Evolutionary conservation across 1,140 invertebrate species (phyloP).

Genomic region (Zophobas atratus): DNA sequence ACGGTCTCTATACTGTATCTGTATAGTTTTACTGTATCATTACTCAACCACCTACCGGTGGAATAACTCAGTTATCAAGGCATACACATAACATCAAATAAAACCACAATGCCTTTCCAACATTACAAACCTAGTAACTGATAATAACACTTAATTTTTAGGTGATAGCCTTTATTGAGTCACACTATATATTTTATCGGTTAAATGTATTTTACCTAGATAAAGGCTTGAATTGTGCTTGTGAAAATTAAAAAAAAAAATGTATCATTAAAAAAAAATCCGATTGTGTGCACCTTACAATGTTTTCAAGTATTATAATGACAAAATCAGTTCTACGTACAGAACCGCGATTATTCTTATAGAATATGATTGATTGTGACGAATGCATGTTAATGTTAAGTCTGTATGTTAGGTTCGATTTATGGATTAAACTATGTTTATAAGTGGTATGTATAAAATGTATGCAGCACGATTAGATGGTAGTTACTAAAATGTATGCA

Average conservation of each 20-base stretch:
- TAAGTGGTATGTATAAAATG: conserved; percentile 51
- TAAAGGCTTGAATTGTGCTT: conserved; percentile 27
- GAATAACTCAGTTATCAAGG: neutral
- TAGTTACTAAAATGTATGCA: conserved; percentile 58
- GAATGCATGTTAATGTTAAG: conserved; percentile 29
- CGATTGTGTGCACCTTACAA: conserved; percentile 27
- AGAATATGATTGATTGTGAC: conserved; percentile 44
- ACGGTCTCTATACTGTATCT: neutral
- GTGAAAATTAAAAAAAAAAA: conserved; percentile 23
- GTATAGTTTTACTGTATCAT: neutral
- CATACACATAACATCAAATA: conserved; percentile 23
- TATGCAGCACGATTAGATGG: conserved; percentile 57
- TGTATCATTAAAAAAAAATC: conserved; percentile 18
- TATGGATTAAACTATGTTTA: conserved; percentile 15
- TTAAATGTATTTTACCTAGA: conserved; percentile 27
- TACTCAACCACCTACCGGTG: neutral
- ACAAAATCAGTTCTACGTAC: conserved; percentile 38
- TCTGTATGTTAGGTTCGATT: conserved; percentile 35
- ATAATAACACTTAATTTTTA: conserved; percentile 42
- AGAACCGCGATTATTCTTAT: conserved; percentile 42
- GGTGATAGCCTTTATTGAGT: conserved; percentile 33
- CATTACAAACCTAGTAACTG: conserved; percentile 15
- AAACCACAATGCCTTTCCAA: conserved; percentile 39
- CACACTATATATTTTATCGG: conserved; percentile 23
- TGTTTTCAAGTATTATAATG: conserved; percentile 39